These are phyloP conservation scores for Falco naumanni DNA, from an alignment of 2,797 vertebrate species.

Conservation along the genomic window DNA sequence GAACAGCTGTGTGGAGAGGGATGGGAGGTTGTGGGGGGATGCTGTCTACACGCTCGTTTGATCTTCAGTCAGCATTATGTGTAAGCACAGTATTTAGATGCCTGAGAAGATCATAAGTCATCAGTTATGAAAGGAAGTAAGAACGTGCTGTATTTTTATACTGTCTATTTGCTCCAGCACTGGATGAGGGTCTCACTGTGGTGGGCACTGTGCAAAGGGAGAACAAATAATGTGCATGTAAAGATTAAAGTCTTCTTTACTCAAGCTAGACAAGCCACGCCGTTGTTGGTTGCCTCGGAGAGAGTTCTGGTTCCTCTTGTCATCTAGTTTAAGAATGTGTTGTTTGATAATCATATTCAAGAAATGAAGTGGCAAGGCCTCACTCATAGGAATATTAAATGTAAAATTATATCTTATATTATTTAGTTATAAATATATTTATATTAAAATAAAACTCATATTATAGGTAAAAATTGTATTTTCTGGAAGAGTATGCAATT, in stretches of 20 bases:
- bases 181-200: conserved; percentile 8
- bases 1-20: conserved; percentile 25
- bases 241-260: conserved; percentile 43
- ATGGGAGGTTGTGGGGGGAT: background rate
- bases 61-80: conserved; percentile 50
- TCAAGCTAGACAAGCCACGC: background rate
- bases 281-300: background rate
- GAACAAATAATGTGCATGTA: conserved; percentile 14
- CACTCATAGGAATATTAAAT: background rate
- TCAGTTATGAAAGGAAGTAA: conserved; percentile 32
- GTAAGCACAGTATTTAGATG: conserved; percentile 23
- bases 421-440: too few species aligned
- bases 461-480: background rate
- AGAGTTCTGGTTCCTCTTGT: background rate
- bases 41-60: background rate
- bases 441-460: too few species aligned
- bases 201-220: conserved; percentile 7
- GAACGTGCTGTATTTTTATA: background rate
- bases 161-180: background rate
- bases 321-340: background rate
- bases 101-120: conserved; percentile 17
- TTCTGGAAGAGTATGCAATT: background rate
- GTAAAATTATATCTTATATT: too few species aligned
- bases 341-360: background rate
- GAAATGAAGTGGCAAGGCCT: background rate